Conservation (phyloP, 2,113 vertebrate species). For the Rhinoderma darwinii region DNA sequence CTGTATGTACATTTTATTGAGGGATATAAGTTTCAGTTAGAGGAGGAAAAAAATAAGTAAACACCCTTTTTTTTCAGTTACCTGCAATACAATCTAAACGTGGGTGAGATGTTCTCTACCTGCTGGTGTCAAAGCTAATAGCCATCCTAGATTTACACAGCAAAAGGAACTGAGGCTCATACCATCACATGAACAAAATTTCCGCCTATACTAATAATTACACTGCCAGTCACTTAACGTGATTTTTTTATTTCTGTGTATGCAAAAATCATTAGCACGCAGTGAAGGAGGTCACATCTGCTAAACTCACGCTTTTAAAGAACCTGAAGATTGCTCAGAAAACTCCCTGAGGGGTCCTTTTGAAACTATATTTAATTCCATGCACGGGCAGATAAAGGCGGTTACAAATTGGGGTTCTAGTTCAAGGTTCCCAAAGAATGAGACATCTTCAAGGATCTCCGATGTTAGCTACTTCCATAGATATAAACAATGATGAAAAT, state of each 20-base stretch:
- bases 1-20: no score
- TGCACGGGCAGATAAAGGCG: background rate
- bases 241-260: constrained; percentile 1
- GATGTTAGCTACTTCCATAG: background rate
- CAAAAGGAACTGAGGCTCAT: background rate
- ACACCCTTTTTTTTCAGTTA: background rate
- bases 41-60: background rate
- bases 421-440: background rate
- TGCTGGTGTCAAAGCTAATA: background rate
- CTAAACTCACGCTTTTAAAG: constrained; percentile 37
- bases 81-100: background rate
- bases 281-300: constrained; percentile 40
- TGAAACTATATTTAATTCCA: constrained; percentile 26
- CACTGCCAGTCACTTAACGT: constrained; percentile 9
- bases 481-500: background rate
- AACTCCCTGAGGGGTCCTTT: constrained; percentile 3
- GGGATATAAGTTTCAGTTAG: no score
- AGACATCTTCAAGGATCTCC: background rate
- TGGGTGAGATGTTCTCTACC: background rate
- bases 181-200: background rate
- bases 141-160: background rate
- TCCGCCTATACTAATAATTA: constrained; percentile 34
- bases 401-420: background rate
- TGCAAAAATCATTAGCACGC: constrained; percentile 41
- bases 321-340: constrained; percentile 24